Evolutionary conservation across 2,113 vertebrate genomes (phyloP).

Genomic region (Tyrannus savana): DNA sequence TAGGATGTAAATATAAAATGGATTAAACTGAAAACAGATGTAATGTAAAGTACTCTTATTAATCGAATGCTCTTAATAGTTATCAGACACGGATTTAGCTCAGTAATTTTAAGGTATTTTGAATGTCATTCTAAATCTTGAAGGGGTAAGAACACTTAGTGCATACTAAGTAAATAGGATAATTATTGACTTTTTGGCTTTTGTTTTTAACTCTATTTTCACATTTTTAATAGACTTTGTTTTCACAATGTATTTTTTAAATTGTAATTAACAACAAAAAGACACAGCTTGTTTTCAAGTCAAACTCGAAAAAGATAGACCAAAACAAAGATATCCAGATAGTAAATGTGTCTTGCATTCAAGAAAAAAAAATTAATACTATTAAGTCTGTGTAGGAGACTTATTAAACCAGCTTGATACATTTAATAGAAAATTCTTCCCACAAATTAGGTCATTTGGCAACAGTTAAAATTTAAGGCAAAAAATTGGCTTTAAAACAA

Average conservation of each 20-base stretch:
- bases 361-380: not conserved
- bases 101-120: not conserved
- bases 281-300: not conserved
- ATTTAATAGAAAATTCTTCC: conserved; percentile 17
- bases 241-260: not conserved
- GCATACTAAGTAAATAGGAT: not conserved
- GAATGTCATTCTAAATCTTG: not conserved
- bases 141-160: not conserved
- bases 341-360: not conserved
- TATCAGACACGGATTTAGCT: not conserved
- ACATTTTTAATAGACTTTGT: not conserved
- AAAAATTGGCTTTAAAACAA: not conserved
- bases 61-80: not conserved
- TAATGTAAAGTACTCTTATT: not conserved
- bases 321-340: not conserved
- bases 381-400: not conserved
- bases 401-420: conserved; percentile 37
- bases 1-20: conserved; percentile 14
- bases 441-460: conserved; percentile 17
- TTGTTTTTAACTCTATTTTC: not conserved
- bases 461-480: not conserved
- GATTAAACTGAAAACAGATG: conserved; percentile 26
- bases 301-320: not conserved
- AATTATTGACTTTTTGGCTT: not conserved
- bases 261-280: not conserved